Conservation (phyloP, 2,888 invertebrate species). For the Orthosia gracilis region DNA sequence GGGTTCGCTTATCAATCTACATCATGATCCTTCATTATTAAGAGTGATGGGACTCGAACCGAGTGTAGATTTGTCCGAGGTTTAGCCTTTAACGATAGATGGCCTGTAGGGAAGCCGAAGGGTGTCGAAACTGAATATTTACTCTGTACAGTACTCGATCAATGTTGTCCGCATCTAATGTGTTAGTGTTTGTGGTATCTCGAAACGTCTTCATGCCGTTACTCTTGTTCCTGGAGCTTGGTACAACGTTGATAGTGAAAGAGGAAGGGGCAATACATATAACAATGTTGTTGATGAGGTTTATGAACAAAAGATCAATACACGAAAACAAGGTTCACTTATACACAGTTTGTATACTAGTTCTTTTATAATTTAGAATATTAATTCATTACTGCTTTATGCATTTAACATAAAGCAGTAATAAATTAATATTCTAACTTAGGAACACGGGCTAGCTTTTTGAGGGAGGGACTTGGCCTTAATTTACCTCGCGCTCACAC, state of each 20-base stretch:
- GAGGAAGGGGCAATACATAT: too few relatives aligned
- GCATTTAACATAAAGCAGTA: too few relatives aligned
- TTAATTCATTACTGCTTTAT: too few relatives aligned
- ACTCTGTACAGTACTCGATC: constrained; percentile 64
- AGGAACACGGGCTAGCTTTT: not conserved
- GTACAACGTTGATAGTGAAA: not conserved
- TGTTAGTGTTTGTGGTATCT: constrained; percentile 15
- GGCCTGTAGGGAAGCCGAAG: constrained; percentile 61
- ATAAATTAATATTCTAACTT: constrained; percentile 13
- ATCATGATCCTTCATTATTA: constrained; percentile 90
- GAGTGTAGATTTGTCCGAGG: constrained; percentile 88
- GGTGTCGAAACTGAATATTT: constrained; percentile 69
- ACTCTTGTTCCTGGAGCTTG: not conserved
- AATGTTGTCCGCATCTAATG: constrained; percentile 56
- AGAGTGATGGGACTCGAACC: constrained; percentile 85
- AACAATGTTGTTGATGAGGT: not conserved
- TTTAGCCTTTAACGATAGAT: constrained; percentile 80
- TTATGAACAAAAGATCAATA: not conserved
- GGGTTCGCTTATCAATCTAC: constrained; percentile 89
- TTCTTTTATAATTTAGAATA: not conserved
- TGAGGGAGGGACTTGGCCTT: not conserved
- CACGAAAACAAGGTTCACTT: not conserved
- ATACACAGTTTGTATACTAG: not conserved
- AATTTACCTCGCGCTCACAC: constrained; percentile 5
- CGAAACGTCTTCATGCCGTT: constrained; percentile 27